These are phyloP conservation scores for Silurus lanzhouensis DNA, from an alignment of 2,797 vertebrate species.

Conservation along the genomic window DNA sequence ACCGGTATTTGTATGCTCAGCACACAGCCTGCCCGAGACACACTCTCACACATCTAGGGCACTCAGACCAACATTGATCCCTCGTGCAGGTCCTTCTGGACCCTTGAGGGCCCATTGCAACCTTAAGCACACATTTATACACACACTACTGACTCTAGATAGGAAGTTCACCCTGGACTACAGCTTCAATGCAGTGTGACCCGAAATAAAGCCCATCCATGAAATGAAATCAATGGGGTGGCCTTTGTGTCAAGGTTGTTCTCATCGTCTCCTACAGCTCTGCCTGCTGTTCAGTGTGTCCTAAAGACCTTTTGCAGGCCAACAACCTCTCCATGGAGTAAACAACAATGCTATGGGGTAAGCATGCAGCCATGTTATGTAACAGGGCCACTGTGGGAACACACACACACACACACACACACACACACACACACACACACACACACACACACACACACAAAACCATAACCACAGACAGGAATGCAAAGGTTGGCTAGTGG, in stretches of 20 bases:
- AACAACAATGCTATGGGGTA: conserved; percentile 47
- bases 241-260: conserved; percentile 15
- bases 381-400: conserved; percentile 48
- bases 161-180: conserved; percentile 1
- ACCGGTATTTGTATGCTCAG: conserved; percentile 69
- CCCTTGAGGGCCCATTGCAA: not conserved
- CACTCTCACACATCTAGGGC: conserved; percentile 62
- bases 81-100: conserved; percentile 46
- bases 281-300: conserved; percentile 14
- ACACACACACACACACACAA: conserved; percentile 12
- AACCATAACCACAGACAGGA: conserved; percentile 29
- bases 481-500: conserved; percentile 32
- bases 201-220: not conserved
- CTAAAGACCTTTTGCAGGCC: conserved; percentile 31
- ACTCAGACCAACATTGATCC: conserved; percentile 39
- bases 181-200: not conserved
- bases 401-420: conserved; percentile 27
- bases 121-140: not conserved
- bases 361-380: conserved; percentile 48
- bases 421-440: conserved; percentile 28
- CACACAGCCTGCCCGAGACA: conserved; percentile 59
- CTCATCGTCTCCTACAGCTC: conserved; percentile 29
- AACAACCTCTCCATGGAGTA: conserved; percentile 47
- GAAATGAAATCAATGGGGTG: conserved; percentile 13
- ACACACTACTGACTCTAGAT: conserved; percentile 10